Evolutionary conservation across 2,113 vertebrate genomes (phyloP), one percentile per base, ranked within the genome.

Genomic region (Lethenteron reissneri): DNA sequence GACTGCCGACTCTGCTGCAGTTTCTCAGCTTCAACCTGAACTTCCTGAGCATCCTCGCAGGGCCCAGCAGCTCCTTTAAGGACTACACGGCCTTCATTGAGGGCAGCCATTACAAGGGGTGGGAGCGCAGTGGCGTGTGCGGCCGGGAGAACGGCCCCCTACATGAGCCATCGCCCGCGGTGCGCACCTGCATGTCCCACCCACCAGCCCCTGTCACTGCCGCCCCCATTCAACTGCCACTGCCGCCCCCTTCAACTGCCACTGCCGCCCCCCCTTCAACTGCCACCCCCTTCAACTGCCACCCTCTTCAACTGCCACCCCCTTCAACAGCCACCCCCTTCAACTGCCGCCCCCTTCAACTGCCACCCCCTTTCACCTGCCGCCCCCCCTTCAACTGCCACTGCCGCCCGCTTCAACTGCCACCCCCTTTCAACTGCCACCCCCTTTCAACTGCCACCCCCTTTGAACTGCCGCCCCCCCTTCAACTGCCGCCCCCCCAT

Each of bases 11-110:
- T 21, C 56, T 74, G 11, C 74, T 76, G 14, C 56, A 73, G 58
- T 76, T 75, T 15, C 19, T 75, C 10, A 76, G 76, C 70, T 76
- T 75, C 70, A 74, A 56, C 3, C 71, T 76, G 4, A 73, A 75
- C 68, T 76, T 76, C 70, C 15, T 76, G 69, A 74, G 76, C 13
- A 73, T 76, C 68, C 70, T 76, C 25, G 76, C 76, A 71, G 76
- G 76, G 21, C 76, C 76, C 58, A 11, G 73, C 41, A 74, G 25
- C 57, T 76, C 74, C 3, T 75, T 71, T 57, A 75, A 75, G 25
- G 74, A 76, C 57, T 76, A 76, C 68, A 58, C 73, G 56, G 64
- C 69, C 71, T 76, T 76, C 70, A 76, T 76, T 14, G 62, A 74
- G 11, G 76, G 76, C 72, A 73, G 70, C 19, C 70, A 71, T 9